Evolutionary conservation across 2,113 vertebrate species (phyloP).

Genomic region (Setophaga petechia): DNA sequence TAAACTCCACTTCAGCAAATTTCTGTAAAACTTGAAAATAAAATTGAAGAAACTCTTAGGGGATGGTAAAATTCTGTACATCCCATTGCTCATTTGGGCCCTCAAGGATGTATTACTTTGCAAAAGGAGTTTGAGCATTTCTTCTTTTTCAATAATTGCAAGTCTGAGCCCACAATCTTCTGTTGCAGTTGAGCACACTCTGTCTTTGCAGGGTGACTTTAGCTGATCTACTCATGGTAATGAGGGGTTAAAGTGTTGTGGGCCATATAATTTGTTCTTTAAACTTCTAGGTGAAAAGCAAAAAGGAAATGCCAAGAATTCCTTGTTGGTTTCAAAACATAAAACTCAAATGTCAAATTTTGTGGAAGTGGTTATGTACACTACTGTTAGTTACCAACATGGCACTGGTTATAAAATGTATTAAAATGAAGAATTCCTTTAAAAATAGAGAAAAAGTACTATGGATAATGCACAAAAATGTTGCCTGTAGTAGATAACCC

Average conservation of each 20-base stretch:
- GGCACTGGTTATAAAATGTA: background rate
- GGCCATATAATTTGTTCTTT: background rate
- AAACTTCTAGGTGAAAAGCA: background rate
- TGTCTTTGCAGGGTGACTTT: background rate
- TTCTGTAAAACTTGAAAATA: background rate
- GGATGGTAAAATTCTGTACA: background rate
- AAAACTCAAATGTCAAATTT: background rate
- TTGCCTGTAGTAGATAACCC: background rate
- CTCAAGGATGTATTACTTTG: background rate
- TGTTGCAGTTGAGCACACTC: background rate
- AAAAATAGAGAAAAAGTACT: background rate
- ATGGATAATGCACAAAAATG: background rate
- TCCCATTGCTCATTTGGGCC: background rate
- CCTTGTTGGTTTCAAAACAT: background rate
- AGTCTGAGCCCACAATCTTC: background rate
- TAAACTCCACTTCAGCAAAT: background rate
- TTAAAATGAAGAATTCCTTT: background rate
- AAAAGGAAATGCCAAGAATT: background rate
- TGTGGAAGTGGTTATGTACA: background rate
- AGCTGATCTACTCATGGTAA: background rate
- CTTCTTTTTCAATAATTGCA: background rate
- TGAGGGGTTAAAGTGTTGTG: background rate
- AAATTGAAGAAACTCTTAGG: background rate
- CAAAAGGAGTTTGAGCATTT: background rate
- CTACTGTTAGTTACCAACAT: background rate